Conservation (phyloP, 2,888 invertebrate species). For the Myathropa florea region DNA sequence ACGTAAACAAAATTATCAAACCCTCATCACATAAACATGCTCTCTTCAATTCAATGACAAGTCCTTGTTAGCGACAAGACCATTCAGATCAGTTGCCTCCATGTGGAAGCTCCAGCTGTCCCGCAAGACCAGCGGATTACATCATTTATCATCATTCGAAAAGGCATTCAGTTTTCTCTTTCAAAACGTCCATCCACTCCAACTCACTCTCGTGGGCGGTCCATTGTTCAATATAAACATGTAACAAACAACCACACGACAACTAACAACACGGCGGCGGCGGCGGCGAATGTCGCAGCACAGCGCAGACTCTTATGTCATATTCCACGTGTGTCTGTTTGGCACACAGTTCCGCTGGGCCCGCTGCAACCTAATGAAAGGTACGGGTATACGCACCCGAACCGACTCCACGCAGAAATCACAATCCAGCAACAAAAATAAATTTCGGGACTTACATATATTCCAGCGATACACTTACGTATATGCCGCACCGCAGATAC, state of each 20-base stretch:
- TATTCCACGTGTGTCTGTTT: slow-evolving; percentile 61
- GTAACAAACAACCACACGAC: slow-evolving; percentile 18
- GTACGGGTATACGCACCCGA: slow-evolving; percentile 61
- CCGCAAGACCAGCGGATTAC: slow-evolving; percentile 2
- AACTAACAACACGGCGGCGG: slow-evolving; percentile 11
- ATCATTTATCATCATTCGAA: slow-evolving; percentile 31
- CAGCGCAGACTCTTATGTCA: slow-evolving; percentile 57
- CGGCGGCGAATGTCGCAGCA: background rate
- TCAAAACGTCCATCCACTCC: background rate
- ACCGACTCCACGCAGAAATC: slow-evolving; percentile 52
- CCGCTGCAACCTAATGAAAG: slow-evolving; percentile 51
- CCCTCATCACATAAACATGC: background rate
- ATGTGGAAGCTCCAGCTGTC: slow-evolving; percentile 5
- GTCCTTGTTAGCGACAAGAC: background rate
- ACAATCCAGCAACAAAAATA: slow-evolving; percentile 53
- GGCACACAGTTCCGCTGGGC: slow-evolving; percentile 43
- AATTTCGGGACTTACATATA: slow-evolving; percentile 49
- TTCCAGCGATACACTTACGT: background rate
- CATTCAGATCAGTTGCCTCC: background rate
- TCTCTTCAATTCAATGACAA: background rate
- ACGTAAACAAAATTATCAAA: background rate
- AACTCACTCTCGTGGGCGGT: slow-evolving; percentile 45
- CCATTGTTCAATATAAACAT: slow-evolving; percentile 45
- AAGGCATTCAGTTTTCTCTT: slow-evolving; percentile 15
- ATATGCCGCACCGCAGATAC: slow-evolving; percentile 8